Conservation (phyloP, 2,888 invertebrate species). For the Notocelia uddmanniana region DNA sequence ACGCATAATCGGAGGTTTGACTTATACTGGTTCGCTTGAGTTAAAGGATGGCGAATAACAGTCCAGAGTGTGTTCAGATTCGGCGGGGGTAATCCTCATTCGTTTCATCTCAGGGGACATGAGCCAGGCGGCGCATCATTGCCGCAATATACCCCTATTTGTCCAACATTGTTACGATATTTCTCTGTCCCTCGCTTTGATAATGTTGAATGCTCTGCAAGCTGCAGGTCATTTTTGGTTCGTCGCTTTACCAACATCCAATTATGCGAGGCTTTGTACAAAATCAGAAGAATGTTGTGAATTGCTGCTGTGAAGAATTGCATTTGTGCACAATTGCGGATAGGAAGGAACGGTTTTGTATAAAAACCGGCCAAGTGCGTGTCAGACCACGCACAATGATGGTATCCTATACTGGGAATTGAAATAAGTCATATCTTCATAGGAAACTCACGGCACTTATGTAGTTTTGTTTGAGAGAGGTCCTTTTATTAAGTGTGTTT, state of each 20-base stretch:
- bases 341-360: too few species aligned
- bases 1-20: not conserved
- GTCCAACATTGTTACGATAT: conserved; percentile 70
- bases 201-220: conserved; percentile 60
- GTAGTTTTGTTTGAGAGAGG: too few species aligned
- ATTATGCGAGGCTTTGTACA: too few species aligned
- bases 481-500: too few species aligned
- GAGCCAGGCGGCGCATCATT: conserved; percentile 67
- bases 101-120: conserved; percentile 70
- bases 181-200: conserved; percentile 66
- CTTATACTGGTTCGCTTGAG: not conserved
- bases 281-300: too few species aligned
- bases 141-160: conserved; percentile 74
- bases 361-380: too few species aligned
- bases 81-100: conserved; percentile 68
- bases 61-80: conserved; percentile 59
- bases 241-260: not conserved
- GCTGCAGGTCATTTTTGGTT: not conserved
- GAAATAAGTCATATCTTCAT: too few species aligned
- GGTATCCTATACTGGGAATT: too few species aligned
- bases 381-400: too few species aligned
- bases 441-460: too few species aligned
- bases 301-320: too few species aligned
- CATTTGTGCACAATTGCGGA: too few species aligned
- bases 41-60: not conserved